Conservation (phyloP, 2,888 invertebrate species). For the Drosophila mercatorum region DNA sequence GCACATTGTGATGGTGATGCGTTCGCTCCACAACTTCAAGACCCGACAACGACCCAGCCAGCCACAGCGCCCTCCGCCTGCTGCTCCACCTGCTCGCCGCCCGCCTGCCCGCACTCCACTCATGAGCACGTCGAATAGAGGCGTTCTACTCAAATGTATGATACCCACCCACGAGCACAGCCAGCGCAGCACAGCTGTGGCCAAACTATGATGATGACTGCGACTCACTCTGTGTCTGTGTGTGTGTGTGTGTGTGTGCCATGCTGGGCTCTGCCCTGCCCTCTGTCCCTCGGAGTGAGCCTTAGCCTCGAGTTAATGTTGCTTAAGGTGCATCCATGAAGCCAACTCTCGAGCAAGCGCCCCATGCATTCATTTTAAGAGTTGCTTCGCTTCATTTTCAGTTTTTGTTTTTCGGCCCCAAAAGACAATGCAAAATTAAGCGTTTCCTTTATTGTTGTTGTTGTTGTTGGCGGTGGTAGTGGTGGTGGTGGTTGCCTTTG, state of each 20-base stretch:
- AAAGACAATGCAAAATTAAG: constrained; percentile 82
- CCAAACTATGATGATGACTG: constrained; percentile 81
- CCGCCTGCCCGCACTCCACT: constrained; percentile 41
- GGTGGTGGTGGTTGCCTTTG: constrained; percentile 62
- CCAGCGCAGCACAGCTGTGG: constrained; percentile 28
- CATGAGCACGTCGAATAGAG: constrained; percentile 80
- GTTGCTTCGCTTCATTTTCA: constrained; percentile 37
- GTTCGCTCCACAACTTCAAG: constrained; percentile 60
- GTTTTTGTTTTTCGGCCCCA: constrained; percentile 45
- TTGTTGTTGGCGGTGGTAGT: constrained; percentile 27
- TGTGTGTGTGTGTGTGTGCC: constrained; percentile 31
- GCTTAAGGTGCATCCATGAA: constrained; percentile 67
- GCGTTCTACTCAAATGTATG: constrained; percentile 84
- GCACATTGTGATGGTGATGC: constrained; percentile 78
- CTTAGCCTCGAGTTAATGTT: constrained; percentile 32
- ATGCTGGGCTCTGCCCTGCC: constrained; percentile 39
- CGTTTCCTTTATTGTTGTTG: constrained; percentile 79
- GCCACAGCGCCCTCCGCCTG: constrained; percentile 11
- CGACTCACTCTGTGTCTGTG: constrained; percentile 13
- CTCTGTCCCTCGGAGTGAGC: constrained; percentile 34
- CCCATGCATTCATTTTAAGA: constrained; percentile 69
- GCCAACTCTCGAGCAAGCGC: constrained; percentile 53
- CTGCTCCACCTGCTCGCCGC: neutral
- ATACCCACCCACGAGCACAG: constrained; percentile 84
- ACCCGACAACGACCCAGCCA: constrained; percentile 58